These are phyloP conservation scores for Elephas maximus DNA, from an alignment of 2,113 vertebrate species.

Conservation along the genomic window DNA sequence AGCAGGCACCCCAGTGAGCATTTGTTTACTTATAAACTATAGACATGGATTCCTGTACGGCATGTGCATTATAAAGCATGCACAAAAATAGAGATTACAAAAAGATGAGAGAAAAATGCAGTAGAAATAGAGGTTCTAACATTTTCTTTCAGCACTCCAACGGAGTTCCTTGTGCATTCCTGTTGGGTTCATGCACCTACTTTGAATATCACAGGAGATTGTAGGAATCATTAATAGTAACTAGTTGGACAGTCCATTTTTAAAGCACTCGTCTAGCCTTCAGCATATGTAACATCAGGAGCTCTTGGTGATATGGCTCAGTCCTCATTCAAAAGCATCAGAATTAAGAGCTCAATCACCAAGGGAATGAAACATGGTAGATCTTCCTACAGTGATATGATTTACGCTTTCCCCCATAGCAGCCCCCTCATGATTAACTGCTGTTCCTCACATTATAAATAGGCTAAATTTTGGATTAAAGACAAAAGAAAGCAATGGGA, in stretches of 20 bases:
- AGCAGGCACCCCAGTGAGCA: not conserved
- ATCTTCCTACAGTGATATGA: not conserved
- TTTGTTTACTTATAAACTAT: not conserved
- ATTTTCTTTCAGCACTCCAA: not conserved
- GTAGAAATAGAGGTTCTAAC: not conserved
- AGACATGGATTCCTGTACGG: not conserved
- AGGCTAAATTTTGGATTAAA: not conserved
- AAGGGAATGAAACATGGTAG: not conserved
- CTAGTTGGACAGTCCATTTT: not conserved
- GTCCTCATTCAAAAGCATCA: not conserved
- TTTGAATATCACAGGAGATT: not conserved
- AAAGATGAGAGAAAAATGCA: not conserved
- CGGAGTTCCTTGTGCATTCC: not conserved
- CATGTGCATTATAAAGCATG: not conserved
- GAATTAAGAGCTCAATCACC: not conserved
- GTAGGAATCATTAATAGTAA: too few species aligned
- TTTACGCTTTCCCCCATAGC: not conserved
- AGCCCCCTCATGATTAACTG: not conserved
- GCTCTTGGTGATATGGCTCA: not conserved
- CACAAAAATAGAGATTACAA: not conserved
- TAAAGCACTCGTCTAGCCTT: not conserved
- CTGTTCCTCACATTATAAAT: not conserved
- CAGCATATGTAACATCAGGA: not conserved
- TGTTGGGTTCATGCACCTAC: accelerated
- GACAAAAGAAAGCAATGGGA: not conserved